Evolutionary conservation across 2,888 invertebrate species (phyloP), one percentile per base, ranked within the genome.

Genomic region (Pachymerium ferrugineum): DNA sequence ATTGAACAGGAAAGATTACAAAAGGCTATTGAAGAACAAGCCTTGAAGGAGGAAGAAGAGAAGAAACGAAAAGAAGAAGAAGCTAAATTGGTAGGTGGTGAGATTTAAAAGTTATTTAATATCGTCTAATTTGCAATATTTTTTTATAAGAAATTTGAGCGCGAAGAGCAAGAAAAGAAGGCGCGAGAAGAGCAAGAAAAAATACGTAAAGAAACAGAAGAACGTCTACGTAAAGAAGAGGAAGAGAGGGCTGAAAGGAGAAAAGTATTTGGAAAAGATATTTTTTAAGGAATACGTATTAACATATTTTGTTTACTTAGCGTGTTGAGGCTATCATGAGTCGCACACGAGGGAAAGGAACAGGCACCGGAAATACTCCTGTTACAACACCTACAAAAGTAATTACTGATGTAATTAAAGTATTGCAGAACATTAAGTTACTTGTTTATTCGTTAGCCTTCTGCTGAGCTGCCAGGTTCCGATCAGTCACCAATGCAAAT

Each of bases 311-410:
- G 22, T 22, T 38, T 14, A 38, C 67, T 5, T 33, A 78, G 83
- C 87, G 94, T 74, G 94, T 95, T 28, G 94, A 94, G 83, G 93
- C 93, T 74, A 95, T 95, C 80, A 95, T 95, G 95, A 88, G 89
- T 73, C 85, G 95, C 79, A 95, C 94, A n/a, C 86, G 94, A 77
- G 87, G 87, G 75, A 85, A 84, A 79, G 79, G 79, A 25, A 38
- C 31, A n/a, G 80, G 80, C 30, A 79, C 83, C 77, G 68, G 68
- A 16, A 33, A 33, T 35, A 72, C 72, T 42, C 83, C 84, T 76
- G 79, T 82, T 30, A 83, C 82, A 75, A 82, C 85, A 70, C 83
- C 84, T 22, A 82, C 82, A 6, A 85, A 85, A 83, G 85, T 85
- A 77, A 75, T 10, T 29, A 1, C 8, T 22, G 22, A 47, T 8